phyloP scores from a whole-genome alignment of 2,888 invertebrate genomes.

The Lasioglossum vierecki region DNA sequence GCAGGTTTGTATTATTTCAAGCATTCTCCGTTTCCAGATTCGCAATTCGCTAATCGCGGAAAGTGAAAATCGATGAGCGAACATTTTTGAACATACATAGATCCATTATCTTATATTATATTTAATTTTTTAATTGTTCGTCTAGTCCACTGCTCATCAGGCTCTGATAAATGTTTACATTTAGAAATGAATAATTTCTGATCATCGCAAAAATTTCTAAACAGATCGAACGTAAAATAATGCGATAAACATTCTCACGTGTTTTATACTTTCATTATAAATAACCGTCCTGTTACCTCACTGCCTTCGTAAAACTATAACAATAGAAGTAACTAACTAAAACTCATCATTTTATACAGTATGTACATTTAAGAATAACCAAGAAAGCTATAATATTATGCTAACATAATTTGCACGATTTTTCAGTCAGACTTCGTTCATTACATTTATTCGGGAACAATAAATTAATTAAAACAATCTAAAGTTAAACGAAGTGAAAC shows the following conservation, averaged over 20 bases:
- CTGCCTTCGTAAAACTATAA: background rate
- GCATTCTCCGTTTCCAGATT: background rate
- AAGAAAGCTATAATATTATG: slow-evolving; percentile 15
- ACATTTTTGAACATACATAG: background rate
- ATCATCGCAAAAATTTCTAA: background rate
- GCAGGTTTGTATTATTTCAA: slow-evolving; percentile 9
- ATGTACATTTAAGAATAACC: background rate
- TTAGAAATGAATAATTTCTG: background rate
- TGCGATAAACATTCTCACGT: background rate
- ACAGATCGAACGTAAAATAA: background rate
- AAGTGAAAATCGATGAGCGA: background rate
- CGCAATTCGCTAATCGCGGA: background rate
- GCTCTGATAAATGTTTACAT: background rate
- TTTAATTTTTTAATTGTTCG: background rate
- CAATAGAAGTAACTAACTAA: slow-evolving; percentile 3
- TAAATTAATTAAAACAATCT: slow-evolving; percentile 51
- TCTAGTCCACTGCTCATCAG: background rate
- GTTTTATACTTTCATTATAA: background rate
- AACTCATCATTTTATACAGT: slow-evolving; percentile 7
- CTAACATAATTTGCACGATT: slow-evolving; percentile 30
- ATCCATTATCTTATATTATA: background rate
- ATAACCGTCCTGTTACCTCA: background rate
- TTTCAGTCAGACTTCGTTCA: slow-evolving; percentile 50
- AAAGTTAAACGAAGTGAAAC: slow-evolving; percentile 51
- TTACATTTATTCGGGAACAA: slow-evolving; percentile 39